Base-by-base conservation (phyloP, 2,888 invertebrate species). In the Dynastes hyllus region DNA sequence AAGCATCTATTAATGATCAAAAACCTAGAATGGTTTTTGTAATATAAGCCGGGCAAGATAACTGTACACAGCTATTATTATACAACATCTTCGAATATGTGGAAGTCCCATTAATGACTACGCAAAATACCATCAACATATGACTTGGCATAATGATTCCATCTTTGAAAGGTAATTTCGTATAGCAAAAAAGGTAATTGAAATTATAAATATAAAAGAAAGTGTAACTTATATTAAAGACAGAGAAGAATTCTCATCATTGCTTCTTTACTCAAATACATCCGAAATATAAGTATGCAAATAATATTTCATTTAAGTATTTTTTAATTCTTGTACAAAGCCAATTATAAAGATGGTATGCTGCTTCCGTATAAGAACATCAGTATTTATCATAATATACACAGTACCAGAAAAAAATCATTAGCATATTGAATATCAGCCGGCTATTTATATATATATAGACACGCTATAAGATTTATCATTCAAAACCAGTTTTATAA, bases 31-130 rank as follows among this genome's bases (percentile, higher is more conserved):
- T 22, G 27, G 5, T 75, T 73, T 75, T 75, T 71, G 16, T 58
- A 16, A 75, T 37, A 50, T 29, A 29, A 40, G 50, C 61, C 55
- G 22, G 45, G 11, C 73, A 51, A 51, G 27, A n/a, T 75, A 75
- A 75, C 73, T 75, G 73, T 75, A 50, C 29, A 51, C 27, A 63
- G 50, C 29, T 40, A 61, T 50, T 61, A 75, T 75, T 45, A 61
- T 45, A 61, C 45, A 61, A 61, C 55, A 50, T 40, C 45, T 45
- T 45, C 45, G 29, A 75, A 61, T 75, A n/a, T 75, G 61, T 75
- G 63, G 63, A 61, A 75, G 61, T 45, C 50, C 61, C 73, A 75
- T 45, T 75, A 61, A 75, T 75, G 63, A 75, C 73, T 45, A 50
- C 50, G 63, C 50, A 63, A 75, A 75, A 63, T 63, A 58, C 61